These are phyloP conservation scores for Aspidiotus destructor DNA, from an alignment of 2,888 invertebrate genomes.

Conservation along the genomic window DNA sequence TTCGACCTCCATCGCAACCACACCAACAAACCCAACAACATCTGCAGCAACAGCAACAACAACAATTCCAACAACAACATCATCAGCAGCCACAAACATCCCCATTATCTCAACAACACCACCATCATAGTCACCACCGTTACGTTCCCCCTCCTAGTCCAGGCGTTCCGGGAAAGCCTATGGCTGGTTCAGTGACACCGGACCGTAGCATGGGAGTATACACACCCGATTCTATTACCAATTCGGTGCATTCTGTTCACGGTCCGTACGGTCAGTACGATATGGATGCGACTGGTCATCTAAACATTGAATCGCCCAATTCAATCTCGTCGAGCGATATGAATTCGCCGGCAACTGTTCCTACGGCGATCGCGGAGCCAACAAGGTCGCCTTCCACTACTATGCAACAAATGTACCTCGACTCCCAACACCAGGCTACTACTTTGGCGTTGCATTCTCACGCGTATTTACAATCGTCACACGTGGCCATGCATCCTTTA, in stretches of 20 bases:
- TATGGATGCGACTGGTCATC: conserved; percentile 63
- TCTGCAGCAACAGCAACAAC: too few relatives aligned
- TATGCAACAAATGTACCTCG: conserved; percentile 22
- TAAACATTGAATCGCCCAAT: conserved; percentile 79
- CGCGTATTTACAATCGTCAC: conserved; percentile 6
- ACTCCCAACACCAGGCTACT: conserved; percentile 7
- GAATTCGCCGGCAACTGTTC: conserved; percentile 33
- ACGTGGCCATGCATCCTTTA: neutral
- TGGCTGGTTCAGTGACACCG: conserved; percentile 35
- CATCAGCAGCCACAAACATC: too few relatives aligned
- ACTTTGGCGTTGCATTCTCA: conserved; percentile 9
- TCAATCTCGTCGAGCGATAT: conserved; percentile 74
- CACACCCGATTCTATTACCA: conserved; percentile 73
- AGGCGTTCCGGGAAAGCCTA: neutral
- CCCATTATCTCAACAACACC: too few relatives aligned
- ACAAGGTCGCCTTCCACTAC: conserved; percentile 10
- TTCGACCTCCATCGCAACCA: too few relatives aligned
- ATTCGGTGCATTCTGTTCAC: conserved; percentile 69
- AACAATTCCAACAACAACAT: too few relatives aligned
- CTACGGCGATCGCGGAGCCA: neutral
- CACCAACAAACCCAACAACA: too few relatives aligned
- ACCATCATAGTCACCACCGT: too few relatives aligned
- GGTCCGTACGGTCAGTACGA: conserved; percentile 62
- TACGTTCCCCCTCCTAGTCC: neutral
- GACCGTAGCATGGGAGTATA: conserved; percentile 76